Conservation (phyloP, 2,113 vertebrate species). For the Brachyhypopomus occidentalis region DNA sequence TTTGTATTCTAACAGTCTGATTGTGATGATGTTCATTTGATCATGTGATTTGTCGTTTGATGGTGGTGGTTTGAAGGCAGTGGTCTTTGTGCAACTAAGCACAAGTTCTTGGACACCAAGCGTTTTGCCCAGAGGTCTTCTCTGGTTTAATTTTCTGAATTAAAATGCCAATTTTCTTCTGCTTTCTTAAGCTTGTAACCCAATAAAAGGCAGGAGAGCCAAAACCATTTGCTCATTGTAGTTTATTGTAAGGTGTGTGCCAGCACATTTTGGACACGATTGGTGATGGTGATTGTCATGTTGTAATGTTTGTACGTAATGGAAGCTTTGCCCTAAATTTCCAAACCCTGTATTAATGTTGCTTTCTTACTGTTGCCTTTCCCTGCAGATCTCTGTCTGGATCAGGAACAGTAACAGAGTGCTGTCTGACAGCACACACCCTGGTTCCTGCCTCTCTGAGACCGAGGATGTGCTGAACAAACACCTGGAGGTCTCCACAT, state of each 20-base stretch:
- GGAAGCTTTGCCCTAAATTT: background rate
- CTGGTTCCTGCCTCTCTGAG: conserved; percentile 68
- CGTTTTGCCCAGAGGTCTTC: background rate
- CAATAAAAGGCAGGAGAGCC: too few relatives aligned
- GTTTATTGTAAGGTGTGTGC: background rate
- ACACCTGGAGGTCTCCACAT: conserved; percentile 76
- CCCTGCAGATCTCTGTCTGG: conserved; percentile 69
- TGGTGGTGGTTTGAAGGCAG: background rate
- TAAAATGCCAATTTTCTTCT: background rate
- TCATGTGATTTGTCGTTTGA: background rate
- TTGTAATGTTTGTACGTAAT: too few relatives aligned
- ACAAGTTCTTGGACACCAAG: background rate
- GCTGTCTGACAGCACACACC: conserved; percentile 67
- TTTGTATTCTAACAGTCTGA: background rate
- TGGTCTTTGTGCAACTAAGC: background rate
- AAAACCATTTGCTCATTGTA: background rate
- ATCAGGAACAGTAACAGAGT: conserved; percentile 68
- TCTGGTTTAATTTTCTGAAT: background rate
- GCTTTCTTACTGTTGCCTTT: background rate
- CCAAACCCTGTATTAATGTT: background rate
- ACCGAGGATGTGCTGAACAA: conserved; percentile 72
- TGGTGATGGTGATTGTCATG: background rate
- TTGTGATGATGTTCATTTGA: background rate
- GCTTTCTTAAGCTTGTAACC: background rate
- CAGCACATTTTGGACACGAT: background rate